A percentile compares a stretch with the other conserved stretches of the same genome.
phyloP scores from a whole-genome alignment of 2,797 vertebrate species.

The Myiotriccus ornatus region DNA sequence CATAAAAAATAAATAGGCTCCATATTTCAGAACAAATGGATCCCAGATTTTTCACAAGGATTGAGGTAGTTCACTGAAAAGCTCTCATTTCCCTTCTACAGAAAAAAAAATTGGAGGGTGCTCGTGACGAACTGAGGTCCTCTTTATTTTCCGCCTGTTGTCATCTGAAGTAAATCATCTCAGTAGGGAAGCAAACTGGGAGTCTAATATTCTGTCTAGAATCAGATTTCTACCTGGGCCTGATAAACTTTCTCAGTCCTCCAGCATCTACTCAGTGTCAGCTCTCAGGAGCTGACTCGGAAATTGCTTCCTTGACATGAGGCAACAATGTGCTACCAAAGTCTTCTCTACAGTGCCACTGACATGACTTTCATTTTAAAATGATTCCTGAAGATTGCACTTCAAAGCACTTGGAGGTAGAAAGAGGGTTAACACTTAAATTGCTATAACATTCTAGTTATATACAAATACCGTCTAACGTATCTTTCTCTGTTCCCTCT shows the following conservation, averaged over 20 bases:
- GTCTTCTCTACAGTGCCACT: neutral
- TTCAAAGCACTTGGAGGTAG: neutral
- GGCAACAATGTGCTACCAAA: neutral
- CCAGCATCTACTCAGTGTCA: neutral
- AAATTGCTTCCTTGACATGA: slow-evolving; percentile 37
- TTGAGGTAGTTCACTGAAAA: slow-evolving; percentile 52
- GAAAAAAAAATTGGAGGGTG: slow-evolving; percentile 50
- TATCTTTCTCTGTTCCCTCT: neutral
- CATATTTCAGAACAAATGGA: slow-evolving; percentile 54
- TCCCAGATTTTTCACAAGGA: slow-evolving; percentile 61
- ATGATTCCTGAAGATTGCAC: neutral
- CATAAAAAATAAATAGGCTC: slow-evolving; percentile 59
- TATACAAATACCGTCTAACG: neutral
- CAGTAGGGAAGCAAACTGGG: slow-evolving; percentile 32
- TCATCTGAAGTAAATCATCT: slow-evolving; percentile 56
- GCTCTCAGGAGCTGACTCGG: neutral
- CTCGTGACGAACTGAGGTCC: slow-evolving; percentile 17
- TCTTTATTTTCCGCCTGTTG: slow-evolving; percentile 60
- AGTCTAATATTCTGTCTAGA: slow-evolving; percentile 49
- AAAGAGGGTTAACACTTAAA: slow-evolving; percentile 3
- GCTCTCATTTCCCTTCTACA: slow-evolving; percentile 50
- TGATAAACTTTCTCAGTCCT: slow-evolving; percentile 46
- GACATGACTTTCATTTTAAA: neutral
- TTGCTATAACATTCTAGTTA: neutral
- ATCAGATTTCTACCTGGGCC: slow-evolving; percentile 23